Base-by-base conservation (phyloP, 2,113 vertebrate species). In the Cryptomyrus ogoouensis region DNA sequence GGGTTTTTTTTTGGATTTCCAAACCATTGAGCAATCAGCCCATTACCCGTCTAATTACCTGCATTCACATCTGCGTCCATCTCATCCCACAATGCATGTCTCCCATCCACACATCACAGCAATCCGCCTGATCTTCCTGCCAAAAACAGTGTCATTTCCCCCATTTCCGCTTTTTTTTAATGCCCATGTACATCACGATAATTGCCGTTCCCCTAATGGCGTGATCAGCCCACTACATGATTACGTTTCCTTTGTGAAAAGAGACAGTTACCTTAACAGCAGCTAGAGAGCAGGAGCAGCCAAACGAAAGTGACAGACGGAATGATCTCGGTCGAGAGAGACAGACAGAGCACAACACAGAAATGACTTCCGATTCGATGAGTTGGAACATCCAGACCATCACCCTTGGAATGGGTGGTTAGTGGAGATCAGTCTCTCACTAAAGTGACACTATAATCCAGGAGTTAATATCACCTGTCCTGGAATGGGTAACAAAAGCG, bases 191-290 rank as follows among this genome's bases (percentile, higher is more conserved):
- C 77, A 58, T 77, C 39, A 27, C 2, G 35, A 44, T 85, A 89
- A 89, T 83, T 89, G 88, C 35, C 39, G 35, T 39, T 56, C 49
- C 88, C 70, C 49, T 85, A 89, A 89, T 84, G 89, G 89, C 27
- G 52, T 15, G 52, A 89, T 85, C 77, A 84, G 77, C n/a, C 3
- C 24, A 1, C 24, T 19, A 1, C 77, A 50, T 56, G 88, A 89
- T 89, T 83, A 53, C 50, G 42, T 56, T 89, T 53, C 66, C 74
- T 35, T 83, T 77, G 88, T 53, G 88, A 39, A 53, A 53, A 52
- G 88, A 80, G 88, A 35, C 35, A 56, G 77, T 27, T 27, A 8
- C 74, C 39, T 83, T 83, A 87, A 56, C 50, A 5, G 2, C 47
- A 42, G 27, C 74, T 44, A 39, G 13, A 53, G 62, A 35, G 88